Evolutionary conservation across 2,888 invertebrate species (phyloP).

Genomic region (Sinelater perroti): DNA sequence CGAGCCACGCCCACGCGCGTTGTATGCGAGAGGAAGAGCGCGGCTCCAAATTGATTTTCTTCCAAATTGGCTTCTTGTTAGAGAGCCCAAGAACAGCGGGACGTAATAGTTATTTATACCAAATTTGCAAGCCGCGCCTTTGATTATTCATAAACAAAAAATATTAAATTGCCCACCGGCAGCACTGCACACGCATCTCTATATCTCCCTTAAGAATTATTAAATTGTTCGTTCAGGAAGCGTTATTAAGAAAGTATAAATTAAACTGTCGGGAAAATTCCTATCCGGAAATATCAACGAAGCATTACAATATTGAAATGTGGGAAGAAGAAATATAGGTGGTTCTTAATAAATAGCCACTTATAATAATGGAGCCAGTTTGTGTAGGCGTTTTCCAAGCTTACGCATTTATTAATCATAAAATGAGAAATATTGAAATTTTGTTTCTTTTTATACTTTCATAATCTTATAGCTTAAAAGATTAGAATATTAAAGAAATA

Average conservation of each 20-base stretch:
- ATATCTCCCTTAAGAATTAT: slow-evolving; percentile 1
- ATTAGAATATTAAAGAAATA: no score
- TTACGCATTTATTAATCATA: no score
- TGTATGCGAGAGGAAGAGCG: slow-evolving; percentile 3
- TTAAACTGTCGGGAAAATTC: neutral
- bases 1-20: slow-evolving; percentile 7
- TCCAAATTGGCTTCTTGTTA: slow-evolving; percentile 22
- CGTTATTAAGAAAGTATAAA: slow-evolving; percentile 7
- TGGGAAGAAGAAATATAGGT: no score
- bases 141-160: slow-evolving; percentile 18
- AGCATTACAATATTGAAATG: no score
- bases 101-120: slow-evolving; percentile 18
- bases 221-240: slow-evolving; percentile 2
- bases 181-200: slow-evolving; percentile 1
- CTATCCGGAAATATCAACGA: neutral
- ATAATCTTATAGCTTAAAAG: no score
- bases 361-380: no score
- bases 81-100: slow-evolving; percentile 8
- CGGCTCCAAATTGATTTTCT: slow-evolving; percentile 19
- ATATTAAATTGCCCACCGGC: slow-evolving; percentile 12
- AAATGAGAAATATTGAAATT: no score
- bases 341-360: no score
- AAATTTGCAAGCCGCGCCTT: slow-evolving; percentile 11
- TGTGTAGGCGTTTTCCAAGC: no score
- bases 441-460: no score